phyloP scores from a whole-genome alignment of 2,113 vertebrate genomes.

The Anhinga anhinga region DNA sequence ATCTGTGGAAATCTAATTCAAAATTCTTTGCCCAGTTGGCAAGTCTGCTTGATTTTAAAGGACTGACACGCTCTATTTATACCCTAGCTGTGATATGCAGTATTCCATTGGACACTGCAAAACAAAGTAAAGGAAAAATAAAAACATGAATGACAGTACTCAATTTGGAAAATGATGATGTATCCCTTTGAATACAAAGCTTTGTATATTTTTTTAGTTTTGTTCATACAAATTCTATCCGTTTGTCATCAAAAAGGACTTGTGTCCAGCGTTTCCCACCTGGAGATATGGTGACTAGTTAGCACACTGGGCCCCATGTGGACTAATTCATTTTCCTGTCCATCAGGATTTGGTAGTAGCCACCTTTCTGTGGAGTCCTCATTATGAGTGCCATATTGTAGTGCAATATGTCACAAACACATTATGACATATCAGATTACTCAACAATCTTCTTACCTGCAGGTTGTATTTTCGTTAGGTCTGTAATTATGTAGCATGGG shows the following conservation, averaged over 20 bases:
- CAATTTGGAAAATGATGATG: neutral
- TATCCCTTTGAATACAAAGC: neutral
- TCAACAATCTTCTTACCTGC: neutral
- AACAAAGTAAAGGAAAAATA: neutral
- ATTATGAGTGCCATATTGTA: neutral
- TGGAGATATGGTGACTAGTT: fast-evolving
- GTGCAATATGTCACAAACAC: neutral
- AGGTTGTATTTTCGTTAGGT: neutral
- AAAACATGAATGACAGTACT: neutral
- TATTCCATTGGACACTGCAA: neutral
- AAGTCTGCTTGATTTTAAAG: neutral
- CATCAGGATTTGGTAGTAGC: neutral
- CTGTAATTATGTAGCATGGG: neutral
- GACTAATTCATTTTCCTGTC: neutral
- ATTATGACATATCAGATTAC: neutral
- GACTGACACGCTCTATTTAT: neutral
- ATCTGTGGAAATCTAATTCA: constrained; percentile 11
- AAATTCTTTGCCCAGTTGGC: constrained; percentile 1
- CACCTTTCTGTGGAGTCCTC: neutral
- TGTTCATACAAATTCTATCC: neutral
- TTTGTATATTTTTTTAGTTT: neutral
- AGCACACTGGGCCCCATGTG: neutral
- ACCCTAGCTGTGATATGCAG: neutral
- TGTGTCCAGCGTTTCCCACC: neutral
- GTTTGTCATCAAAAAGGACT: neutral